phyloP scores from a whole-genome alignment of 2,113 vertebrate species.

The Arvicanthis niloticus region DNA sequence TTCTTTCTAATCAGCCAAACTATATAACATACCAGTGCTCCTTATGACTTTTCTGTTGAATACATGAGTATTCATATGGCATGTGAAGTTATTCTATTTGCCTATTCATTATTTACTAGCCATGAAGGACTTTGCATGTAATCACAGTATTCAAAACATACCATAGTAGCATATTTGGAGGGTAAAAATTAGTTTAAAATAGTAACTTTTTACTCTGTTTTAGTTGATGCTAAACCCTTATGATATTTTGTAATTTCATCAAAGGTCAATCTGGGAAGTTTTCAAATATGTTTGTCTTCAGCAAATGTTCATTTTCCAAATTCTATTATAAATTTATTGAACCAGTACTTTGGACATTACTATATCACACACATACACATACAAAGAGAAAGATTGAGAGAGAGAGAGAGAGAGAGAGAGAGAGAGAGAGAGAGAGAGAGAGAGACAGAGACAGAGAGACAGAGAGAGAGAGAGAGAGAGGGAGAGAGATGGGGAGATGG shows the following conservation, averaged over 20 bases:
- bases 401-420: not conserved
- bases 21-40: not conserved
- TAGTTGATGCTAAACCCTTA: not conserved
- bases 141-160: not conserved
- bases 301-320: not conserved
- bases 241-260: not conserved
- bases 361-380: not conserved
- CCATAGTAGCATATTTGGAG: not conserved
- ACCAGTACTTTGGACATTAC: not conserved
- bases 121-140: not conserved
- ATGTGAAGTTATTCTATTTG: not conserved
- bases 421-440: too few species aligned
- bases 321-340: slow-evolving; percentile 13
- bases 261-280: not conserved
- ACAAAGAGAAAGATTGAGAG: too few species aligned
- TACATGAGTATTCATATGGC: not conserved
- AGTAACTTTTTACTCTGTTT: not conserved
- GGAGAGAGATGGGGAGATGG: too few species aligned
- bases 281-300: not conserved
- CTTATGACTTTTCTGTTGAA: not conserved
- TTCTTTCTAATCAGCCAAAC: not conserved
- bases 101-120: not conserved
- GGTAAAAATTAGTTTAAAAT: not conserved
- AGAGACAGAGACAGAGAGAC: too few species aligned
- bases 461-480: too few species aligned